Percentiles rank a stretch among this genome's conserved stretches.
phyloP scores from a whole-genome alignment of 2,113 vertebrate genomes.

The Piprites chloris region DNA sequence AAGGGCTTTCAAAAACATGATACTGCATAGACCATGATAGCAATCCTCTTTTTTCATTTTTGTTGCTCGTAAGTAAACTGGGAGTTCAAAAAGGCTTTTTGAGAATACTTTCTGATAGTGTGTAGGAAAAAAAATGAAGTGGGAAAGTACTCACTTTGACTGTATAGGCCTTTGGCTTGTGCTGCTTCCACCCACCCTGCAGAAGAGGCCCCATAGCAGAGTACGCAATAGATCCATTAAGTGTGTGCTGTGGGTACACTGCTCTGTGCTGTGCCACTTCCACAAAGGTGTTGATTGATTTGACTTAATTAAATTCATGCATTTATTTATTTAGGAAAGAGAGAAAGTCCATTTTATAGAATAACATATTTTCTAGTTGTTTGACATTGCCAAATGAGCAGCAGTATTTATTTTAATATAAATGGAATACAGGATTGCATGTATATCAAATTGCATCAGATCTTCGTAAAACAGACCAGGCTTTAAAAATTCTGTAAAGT shows the following conservation, averaged over 20 bases:
- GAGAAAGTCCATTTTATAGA: background rate
- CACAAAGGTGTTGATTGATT: background rate
- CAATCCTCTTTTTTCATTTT: background rate
- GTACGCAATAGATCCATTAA: background rate
- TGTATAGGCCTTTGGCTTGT: background rate
- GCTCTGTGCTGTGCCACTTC: background rate
- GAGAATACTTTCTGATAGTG: background rate
- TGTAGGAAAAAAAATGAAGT: background rate
- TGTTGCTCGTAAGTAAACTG: background rate
- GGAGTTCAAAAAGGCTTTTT: background rate
- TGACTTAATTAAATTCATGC: background rate
- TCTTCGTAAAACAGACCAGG: background rate
- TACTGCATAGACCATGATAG: background rate
- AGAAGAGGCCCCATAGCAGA: background rate
- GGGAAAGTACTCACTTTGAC: background rate
- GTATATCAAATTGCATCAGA: background rate
- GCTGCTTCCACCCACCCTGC: fast-evolving
- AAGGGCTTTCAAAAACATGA: background rate
- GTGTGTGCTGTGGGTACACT: background rate
- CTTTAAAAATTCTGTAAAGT: background rate
- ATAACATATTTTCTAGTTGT: background rate
- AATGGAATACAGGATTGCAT: background rate
- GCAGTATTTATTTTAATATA: background rate
- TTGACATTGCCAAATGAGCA: background rate
- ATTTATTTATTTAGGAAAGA: background rate